Base-by-base conservation (phyloP, 2,797 vertebrate species). In the Okamejei kenojei region DNA sequence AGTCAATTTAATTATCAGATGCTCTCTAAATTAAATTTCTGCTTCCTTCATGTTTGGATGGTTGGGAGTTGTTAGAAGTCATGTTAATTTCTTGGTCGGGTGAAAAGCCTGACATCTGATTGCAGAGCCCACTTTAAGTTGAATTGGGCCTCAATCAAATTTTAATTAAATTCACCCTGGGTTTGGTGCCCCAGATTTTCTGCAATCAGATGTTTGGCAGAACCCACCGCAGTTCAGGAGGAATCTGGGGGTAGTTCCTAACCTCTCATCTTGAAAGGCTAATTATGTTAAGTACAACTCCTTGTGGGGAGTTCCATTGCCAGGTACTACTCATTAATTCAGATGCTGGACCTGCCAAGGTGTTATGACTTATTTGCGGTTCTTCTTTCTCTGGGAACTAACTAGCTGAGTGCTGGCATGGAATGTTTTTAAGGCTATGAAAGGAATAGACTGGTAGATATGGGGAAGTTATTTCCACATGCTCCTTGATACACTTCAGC, bases 1-100 rank as follows among this genome's bases (percentile, higher is more conserved):
- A 81, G 21, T 81, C 79, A 81, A 81, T 81, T 81, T 45, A 81
- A 81, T 81, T 81, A 81, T 29, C 81, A 84, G 23, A 61, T 61
- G 29, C 1, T 26, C 81, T n/a, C 26, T 61, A 61, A 84, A 54
- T 84, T 84, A 23, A n/a, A 61, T 84, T 84, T 2, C 58, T 61
- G 54, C 26, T 84, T 84, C 81, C 15, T 29, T 61, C 81, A 61
- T 61, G 15, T 84, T 61, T 84, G 23, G 81, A 61, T 84, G 23
- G 58, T n/a, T 84, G n/a, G 54, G 11, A 61, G 81, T 84, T 29
- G 38, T 58, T 82, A 82, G 10, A 82, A 10, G 26, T 61, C 26
- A 84, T 84, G 54, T 61, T n/a, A 84, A 84, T 61, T 84, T 61
- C 21, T 3, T 61, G 54, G 10, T 58, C n/a, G 26, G 45, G 81